A percentile compares a stretch with the other conserved stretches of the same genome.
These are phyloP conservation scores for Lepidotrigona ventralis DNA, from an alignment of 1,140 invertebrate species.

Conservation along the genomic window DNA sequence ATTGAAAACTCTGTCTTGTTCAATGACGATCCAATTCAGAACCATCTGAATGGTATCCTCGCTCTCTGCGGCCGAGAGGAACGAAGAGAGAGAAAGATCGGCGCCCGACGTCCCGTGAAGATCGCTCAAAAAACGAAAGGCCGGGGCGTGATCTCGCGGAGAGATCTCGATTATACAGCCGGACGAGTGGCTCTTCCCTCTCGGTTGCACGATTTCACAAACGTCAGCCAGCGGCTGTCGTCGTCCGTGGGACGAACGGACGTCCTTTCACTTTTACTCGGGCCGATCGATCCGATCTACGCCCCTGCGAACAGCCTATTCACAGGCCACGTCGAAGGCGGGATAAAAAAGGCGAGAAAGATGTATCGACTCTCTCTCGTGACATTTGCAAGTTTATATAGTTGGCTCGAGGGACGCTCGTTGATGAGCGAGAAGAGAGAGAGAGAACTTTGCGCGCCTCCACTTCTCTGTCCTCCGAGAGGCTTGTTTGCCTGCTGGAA, in stretches of 20 bases:
- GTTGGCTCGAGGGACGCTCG: conserved; percentile 8
- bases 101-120: background rate
- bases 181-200: background rate
- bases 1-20: no score
- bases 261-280: conserved; percentile 60
- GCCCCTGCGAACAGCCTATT: conserved; percentile 54
- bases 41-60: background rate
- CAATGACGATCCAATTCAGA: no score
- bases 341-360: conserved; percentile 46
- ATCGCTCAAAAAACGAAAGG: background rate
- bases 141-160: background rate
- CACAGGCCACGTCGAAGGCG: conserved; percentile 32
- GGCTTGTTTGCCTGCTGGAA: background rate
- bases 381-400: conserved; percentile 61
- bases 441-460: background rate
- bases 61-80: background rate
- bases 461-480: background rate
- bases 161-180: conserved; percentile 30
- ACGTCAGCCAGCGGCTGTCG: conserved; percentile 20
- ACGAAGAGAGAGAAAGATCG: background rate
- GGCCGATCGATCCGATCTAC: conserved; percentile 59
- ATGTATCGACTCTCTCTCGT: conserved; percentile 36
- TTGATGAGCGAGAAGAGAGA: background rate
- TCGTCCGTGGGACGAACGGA: conserved; percentile 30
- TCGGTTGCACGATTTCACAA: conserved; percentile 49